These are phyloP conservation scores for Neodiprion fabricii DNA, from an alignment of 1,140 invertebrate genomes.

Conservation along the genomic window DNA sequence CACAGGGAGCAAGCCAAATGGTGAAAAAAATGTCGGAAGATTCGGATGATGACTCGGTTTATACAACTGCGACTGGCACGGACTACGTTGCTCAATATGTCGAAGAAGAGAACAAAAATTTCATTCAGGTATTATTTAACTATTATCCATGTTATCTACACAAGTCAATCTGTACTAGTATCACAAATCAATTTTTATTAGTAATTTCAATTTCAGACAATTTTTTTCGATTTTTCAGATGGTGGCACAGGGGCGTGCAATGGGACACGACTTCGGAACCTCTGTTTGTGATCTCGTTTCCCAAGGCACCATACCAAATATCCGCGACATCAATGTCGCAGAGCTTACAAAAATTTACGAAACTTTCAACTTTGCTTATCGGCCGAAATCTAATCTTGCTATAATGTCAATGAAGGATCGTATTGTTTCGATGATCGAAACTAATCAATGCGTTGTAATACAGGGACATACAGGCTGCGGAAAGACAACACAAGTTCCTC, in stretches of 20 bases:
- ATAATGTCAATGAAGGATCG: conserved; percentile 44
- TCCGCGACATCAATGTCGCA: conserved; percentile 27
- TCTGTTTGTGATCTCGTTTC: conserved; percentile 43
- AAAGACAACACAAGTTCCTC: conserved; percentile 86
- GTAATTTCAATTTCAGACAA: conserved; percentile 15
- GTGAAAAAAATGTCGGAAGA: conserved; percentile 15
- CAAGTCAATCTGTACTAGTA: background rate
- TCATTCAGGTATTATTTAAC: conserved; percentile 39
- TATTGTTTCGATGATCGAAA: conserved; percentile 69
- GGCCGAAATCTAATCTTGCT: conserved; percentile 34
- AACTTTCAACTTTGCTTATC: conserved; percentile 47
- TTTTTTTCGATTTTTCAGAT: conserved; percentile 14
- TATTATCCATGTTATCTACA: background rate
- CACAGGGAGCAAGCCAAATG: conserved; percentile 15
- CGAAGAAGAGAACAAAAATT: conserved; percentile 40
- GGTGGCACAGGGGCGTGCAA: background rate
- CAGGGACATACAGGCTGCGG: conserved; percentile 87
- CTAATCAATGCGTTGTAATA: conserved; percentile 79
- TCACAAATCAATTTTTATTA: background rate
- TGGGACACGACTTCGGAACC: background rate
- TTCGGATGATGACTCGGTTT: background rate
- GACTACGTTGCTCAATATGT: conserved; percentile 46
- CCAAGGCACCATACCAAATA: conserved; percentile 33
- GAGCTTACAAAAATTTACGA: conserved; percentile 44
- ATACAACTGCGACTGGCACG: conserved; percentile 24